Conservation (phyloP, 1,140 invertebrate genomes). For the Drosophila biarmipes region DNA sequence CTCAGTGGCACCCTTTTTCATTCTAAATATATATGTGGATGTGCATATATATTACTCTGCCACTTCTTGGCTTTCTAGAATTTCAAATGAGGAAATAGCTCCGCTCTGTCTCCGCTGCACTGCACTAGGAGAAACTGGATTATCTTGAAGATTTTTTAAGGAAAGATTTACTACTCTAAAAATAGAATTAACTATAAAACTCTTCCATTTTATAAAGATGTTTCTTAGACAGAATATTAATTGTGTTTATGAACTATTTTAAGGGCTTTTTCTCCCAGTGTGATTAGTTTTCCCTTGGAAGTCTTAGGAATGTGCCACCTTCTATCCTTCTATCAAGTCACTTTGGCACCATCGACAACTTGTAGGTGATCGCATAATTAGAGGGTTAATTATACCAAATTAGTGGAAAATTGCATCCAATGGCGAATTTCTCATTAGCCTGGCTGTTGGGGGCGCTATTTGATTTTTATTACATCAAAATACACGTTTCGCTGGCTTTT, state of each 20-base stretch:
- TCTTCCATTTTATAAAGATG: too few species aligned
- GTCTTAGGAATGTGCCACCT: slow-evolving; percentile 49
- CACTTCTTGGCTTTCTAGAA: slow-evolving; percentile 48
- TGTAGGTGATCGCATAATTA: slow-evolving; percentile 45
- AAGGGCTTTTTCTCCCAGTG: slow-evolving; percentile 14
- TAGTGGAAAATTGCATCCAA: slow-evolving; percentile 23
- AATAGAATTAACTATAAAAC: too few species aligned
- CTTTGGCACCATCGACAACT: slow-evolving; percentile 17
- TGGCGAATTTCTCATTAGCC: slow-evolving; percentile 29
- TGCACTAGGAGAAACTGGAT: slow-evolving; percentile 1
- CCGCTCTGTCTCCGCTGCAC: slow-evolving; percentile 44
- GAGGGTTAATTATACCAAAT: slow-evolving; percentile 43
- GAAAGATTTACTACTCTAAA: not conserved
- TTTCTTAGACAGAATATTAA: too few species aligned
- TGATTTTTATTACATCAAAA: slow-evolving; percentile 37
- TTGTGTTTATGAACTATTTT: not conserved
- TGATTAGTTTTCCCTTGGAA: slow-evolving; percentile 36
- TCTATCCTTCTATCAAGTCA: slow-evolving; percentile 19
- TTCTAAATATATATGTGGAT: not conserved
- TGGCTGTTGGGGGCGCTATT: slow-evolving; percentile 5
- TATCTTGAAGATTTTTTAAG: not conserved
- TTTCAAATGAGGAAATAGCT: slow-evolving; percentile 61
- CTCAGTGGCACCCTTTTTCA: slow-evolving; percentile 4
- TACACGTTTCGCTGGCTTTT: slow-evolving; percentile 10
- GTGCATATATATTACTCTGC: not conserved